Evolutionary conservation across 2,113 vertebrate species (phyloP).

Genomic region (Meles meles): DNA sequence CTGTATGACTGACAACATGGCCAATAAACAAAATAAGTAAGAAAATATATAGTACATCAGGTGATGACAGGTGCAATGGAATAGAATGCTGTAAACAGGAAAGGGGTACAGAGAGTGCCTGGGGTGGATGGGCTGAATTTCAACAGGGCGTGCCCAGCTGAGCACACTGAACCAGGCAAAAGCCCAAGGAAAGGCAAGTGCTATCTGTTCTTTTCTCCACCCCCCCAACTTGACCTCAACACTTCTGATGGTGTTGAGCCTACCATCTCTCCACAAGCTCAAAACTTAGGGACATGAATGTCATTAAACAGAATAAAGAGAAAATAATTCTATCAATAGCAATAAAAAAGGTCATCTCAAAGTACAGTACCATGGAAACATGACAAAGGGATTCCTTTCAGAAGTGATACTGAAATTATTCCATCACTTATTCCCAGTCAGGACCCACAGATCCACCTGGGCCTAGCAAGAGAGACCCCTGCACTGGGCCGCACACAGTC

Average conservation of each 20-base stretch:
- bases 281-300: neutral
- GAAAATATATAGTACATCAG: neutral
- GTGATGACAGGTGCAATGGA: neutral
- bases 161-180: neutral
- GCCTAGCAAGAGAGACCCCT: neutral
- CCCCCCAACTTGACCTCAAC: neutral
- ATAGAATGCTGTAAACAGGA: neutral
- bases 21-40: neutral
- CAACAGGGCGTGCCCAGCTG: neutral
- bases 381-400: neutral
- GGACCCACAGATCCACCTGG: neutral
- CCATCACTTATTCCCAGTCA: neutral
- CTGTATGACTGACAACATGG: accelerated
- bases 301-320: neutral
- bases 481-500: neutral
- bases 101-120: neutral
- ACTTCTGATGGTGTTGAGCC: neutral
- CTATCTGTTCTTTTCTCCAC: neutral
- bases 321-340: neutral
- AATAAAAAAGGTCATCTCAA: neutral
- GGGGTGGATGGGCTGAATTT: neutral
- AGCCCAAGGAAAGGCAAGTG: neutral
- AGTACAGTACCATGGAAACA: neutral
- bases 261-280: neutral
- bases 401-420: neutral